These are phyloP conservation scores for Darevskia mixta DNA, from an alignment of 2,797 vertebrate genomes.

Conservation along the genomic window DNA sequence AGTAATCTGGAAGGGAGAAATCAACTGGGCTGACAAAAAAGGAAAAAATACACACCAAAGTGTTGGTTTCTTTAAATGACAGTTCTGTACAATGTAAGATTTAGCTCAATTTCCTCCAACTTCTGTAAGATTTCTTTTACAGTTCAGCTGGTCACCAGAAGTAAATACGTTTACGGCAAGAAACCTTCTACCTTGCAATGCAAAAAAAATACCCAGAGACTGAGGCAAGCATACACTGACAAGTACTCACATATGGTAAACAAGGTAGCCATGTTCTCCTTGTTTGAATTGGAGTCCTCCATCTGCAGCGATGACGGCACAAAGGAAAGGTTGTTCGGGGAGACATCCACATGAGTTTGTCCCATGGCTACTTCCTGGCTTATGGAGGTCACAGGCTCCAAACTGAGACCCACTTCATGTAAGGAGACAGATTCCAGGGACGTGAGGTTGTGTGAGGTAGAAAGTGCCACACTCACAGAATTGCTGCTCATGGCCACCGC, in stretches of 20 bases:
- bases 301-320: conserved; percentile 93
- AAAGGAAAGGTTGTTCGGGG: conserved; percentile 91
- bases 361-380: conserved; percentile 93
- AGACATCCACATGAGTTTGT: conserved; percentile 81
- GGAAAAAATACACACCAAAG: background rate
- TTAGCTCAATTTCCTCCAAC: background rate
- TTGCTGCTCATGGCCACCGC: conserved; percentile 89
- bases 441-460: conserved; percentile 89
- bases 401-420: conserved; percentile 91
- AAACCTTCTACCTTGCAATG: background rate
- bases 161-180: background rate
- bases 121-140: background rate
- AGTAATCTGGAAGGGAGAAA: background rate
- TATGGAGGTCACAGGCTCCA: conserved; percentile 93
- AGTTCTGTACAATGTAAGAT: background rate
- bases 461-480: conserved; percentile 94
- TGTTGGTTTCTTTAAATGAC: background rate
- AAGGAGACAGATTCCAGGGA: conserved; percentile 91
- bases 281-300: conserved; percentile 93
- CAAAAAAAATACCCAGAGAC: conserved; percentile 4
- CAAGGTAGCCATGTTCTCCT: conserved; percentile 93
- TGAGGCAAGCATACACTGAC: background rate
- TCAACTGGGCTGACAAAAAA: background rate
- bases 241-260: conserved; percentile 93
- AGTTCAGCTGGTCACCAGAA: background rate